phyloP scores from a whole-genome alignment of 2,888 invertebrate species.

The Automeris io region DNA sequence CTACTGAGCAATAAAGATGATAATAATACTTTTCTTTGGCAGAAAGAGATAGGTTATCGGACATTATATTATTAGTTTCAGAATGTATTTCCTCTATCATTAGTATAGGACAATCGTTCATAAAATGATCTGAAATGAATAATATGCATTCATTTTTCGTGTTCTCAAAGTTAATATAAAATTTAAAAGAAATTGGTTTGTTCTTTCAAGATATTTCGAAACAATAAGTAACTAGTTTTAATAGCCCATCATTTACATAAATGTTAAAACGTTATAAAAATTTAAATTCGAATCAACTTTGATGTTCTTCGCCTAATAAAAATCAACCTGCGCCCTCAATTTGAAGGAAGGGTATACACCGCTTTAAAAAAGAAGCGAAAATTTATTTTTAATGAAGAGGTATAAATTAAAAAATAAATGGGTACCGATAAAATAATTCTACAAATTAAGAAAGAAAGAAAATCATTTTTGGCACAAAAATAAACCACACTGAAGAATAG shows the following conservation, averaged over 20 bases:
- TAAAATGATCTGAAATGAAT: background rate
- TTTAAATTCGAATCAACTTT: constrained; percentile 38
- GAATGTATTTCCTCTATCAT: background rate
- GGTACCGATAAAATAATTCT: no score
- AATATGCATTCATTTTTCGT: background rate
- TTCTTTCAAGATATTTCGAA: background rate
- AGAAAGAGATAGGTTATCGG: background rate
- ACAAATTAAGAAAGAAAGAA: no score
- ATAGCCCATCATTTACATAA: constrained; percentile 37
- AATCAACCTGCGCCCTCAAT: constrained; percentile 36
- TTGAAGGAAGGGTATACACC: constrained; percentile 28
- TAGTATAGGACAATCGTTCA: no score
- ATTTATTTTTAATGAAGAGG: constrained; percentile 21
- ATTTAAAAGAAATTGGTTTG: background rate
- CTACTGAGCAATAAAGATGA: background rate
- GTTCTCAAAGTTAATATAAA: background rate
- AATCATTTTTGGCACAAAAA: no score
- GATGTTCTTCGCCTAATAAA: constrained; percentile 31
- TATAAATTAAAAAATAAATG: constrained; percentile 8
- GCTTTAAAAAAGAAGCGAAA: constrained; percentile 30
- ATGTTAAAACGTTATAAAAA: constrained; percentile 32
- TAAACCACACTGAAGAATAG: no score
- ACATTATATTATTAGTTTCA: constrained; percentile 1
- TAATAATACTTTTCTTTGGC: background rate
- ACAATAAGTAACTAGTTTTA: background rate